phyloP scores from a whole-genome alignment of 1,140 invertebrate genomes.

The Octopus sinensis region DNA sequence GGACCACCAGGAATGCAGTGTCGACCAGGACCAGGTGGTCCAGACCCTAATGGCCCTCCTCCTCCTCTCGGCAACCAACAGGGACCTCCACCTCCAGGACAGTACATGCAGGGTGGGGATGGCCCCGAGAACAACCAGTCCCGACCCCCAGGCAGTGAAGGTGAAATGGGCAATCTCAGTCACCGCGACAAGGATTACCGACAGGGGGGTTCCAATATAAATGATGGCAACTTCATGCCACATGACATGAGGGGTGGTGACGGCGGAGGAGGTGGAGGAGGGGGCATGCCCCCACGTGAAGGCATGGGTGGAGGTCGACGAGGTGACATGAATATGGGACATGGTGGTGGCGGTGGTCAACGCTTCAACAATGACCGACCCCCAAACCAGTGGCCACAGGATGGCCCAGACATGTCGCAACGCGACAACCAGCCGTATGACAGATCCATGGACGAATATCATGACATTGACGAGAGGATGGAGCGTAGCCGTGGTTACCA shows the following conservation, averaged over 20 bases:
- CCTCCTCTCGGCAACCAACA: not conserved
- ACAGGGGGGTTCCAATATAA: conserved; percentile 9
- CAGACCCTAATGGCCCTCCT: conserved; percentile 1
- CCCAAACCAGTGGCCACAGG: not conserved
- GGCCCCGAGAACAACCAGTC: conserved; percentile 12
- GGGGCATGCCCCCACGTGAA: not conserved
- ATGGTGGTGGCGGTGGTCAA: not conserved
- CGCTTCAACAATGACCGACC: not conserved
- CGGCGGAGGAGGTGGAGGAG: conserved; percentile 3
- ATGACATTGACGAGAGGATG: not conserved
- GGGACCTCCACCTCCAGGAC: not conserved
- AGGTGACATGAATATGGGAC: conserved; percentile 2
- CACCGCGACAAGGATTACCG: conserved; percentile 3
- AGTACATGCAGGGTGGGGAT: not conserved
- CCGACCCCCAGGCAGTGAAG: conserved; percentile 15
- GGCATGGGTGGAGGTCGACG: not conserved
- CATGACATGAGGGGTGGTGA: conserved; percentile 1
- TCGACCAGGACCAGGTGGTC: not conserved
- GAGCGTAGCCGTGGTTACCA: not conserved
- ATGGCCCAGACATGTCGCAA: not conserved
- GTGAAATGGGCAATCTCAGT: conserved; percentile 18
- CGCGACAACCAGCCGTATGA: not conserved
- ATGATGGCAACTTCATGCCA: not conserved
- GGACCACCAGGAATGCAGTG: not conserved
- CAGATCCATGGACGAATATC: not conserved